phyloP scores from a whole-genome alignment of 2,797 vertebrate genomes.

The Oreonectes daqikongensis region DNA sequence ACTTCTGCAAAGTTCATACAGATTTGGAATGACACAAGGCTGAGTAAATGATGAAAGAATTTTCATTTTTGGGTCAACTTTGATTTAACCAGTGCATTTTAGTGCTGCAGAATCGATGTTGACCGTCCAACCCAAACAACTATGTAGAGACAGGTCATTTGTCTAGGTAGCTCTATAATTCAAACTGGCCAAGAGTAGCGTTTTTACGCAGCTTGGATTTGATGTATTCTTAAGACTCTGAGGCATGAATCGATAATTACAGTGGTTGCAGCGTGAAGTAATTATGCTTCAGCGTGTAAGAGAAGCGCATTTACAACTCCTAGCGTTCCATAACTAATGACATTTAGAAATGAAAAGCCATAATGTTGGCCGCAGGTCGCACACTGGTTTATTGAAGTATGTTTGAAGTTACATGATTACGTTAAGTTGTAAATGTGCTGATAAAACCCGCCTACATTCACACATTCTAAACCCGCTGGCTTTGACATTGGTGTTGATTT shows the following conservation, averaged over 20 bases:
- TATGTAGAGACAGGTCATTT: background rate
- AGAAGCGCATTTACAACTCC: conserved; percentile 62
- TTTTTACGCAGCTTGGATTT: conserved; percentile 61
- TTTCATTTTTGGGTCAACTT: background rate
- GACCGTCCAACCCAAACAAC: conserved; percentile 14
- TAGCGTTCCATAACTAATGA: conserved; percentile 46
- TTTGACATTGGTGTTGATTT: conserved; percentile 16
- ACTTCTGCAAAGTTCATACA: too few relatives aligned
- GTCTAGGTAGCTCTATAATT: conserved; percentile 1
- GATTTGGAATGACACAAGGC: too few relatives aligned
- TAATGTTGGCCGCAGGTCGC: conserved; percentile 58
- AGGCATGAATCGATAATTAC: conserved; percentile 70
- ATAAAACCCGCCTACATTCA: conserved; percentile 30
- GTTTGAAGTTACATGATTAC: conserved; percentile 30
- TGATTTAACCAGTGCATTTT: background rate
- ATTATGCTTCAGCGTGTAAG: conserved; percentile 64
- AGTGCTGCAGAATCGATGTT: background rate
- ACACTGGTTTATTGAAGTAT: conserved; percentile 34
- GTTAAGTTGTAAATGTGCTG: conserved; percentile 39
- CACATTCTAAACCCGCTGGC: conserved; percentile 7
- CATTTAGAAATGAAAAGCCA: conserved; percentile 57
- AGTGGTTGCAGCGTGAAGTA: conserved; percentile 63
- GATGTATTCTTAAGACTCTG: conserved; percentile 61
- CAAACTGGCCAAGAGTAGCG: conserved; percentile 36
- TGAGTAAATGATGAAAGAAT: too few relatives aligned